Percentiles rank a stretch among this genome's conserved stretches.
These are phyloP conservation scores for Drosophila suzukii DNA, from an alignment of 1,140 invertebrate species.

Conservation along the genomic window DNA sequence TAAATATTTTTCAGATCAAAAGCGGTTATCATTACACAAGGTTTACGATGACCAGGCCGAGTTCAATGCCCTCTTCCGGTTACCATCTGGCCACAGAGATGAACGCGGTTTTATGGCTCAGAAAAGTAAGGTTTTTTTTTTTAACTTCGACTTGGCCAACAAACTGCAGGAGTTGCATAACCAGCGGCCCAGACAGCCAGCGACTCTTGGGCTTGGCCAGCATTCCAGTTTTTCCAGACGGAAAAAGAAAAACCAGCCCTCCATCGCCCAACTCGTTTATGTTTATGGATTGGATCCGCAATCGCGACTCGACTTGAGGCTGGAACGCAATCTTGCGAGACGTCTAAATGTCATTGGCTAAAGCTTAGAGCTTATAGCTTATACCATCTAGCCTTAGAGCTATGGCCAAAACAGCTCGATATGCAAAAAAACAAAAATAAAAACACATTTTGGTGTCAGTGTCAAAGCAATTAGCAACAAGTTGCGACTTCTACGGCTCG, in stretches of 20 bases:
- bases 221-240: constrained; percentile 34
- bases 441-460: constrained; percentile 53
- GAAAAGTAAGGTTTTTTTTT: constrained; percentile 3
- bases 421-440: neutral
- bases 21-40: neutral
- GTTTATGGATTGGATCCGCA: constrained; percentile 22
- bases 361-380: neutral
- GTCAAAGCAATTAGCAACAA: constrained; percentile 71
- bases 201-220: constrained; percentile 21
- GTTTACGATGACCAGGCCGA: neutral
- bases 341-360: constrained; percentile 35
- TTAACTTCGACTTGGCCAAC: constrained; percentile 9
- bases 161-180: constrained; percentile 28
- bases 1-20: too few relatives aligned
- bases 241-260: constrained; percentile 26
- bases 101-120: neutral
- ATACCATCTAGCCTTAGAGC: neutral
- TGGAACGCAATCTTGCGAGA: constrained; percentile 11
- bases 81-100: neutral
- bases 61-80: constrained; percentile 4
- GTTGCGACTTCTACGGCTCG: constrained; percentile 33
- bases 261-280: constrained; percentile 8
- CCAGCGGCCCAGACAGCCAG: constrained; percentile 9
- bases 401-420: constrained; percentile 2
- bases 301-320: constrained; percentile 7